Conservation (phyloP, 2,888 invertebrate genomes). For the Rhingia campestris region DNA sequence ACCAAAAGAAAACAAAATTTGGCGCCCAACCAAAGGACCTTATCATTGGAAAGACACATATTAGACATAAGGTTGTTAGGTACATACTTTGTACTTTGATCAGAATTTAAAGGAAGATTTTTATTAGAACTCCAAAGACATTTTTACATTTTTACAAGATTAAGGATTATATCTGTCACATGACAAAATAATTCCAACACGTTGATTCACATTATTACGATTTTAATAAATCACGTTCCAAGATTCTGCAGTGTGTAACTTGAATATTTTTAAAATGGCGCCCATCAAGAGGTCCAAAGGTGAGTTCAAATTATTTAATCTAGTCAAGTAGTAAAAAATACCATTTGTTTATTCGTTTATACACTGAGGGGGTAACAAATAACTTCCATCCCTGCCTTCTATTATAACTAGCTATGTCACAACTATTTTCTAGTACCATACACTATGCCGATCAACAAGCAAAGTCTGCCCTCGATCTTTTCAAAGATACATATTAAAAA, state of each 20-base stretch:
- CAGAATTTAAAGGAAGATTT: too few species aligned
- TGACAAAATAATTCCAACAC: too few species aligned
- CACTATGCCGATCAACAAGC: background rate
- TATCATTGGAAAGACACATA: background rate
- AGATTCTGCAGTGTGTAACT: background rate
- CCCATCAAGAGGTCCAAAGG: too few species aligned
- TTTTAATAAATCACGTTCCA: too few species aligned
- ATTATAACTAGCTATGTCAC: background rate
- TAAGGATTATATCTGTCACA: too few species aligned
- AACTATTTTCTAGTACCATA: slow-evolving; percentile 21
- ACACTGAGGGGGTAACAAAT: background rate
- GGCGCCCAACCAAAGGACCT: background rate
- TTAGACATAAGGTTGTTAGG: background rate
- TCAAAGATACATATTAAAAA: slow-evolving; percentile 45
- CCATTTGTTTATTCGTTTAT: too few species aligned
- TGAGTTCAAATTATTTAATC: too few species aligned
- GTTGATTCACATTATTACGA: too few species aligned
- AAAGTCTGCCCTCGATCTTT: slow-evolving; percentile 19
- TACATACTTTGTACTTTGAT: background rate
- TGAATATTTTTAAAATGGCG: background rate
- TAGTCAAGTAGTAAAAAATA: too few species aligned
- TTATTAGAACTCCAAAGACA: too few species aligned
- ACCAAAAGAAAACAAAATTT: slow-evolving; percentile 14
- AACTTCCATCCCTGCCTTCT: background rate
- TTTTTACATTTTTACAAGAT: background rate